Evolutionary conservation across 2,888 invertebrate genomes (phyloP), one percentile per base, ranked within the genome.

Genomic region (Calameuta filiformis): DNA sequence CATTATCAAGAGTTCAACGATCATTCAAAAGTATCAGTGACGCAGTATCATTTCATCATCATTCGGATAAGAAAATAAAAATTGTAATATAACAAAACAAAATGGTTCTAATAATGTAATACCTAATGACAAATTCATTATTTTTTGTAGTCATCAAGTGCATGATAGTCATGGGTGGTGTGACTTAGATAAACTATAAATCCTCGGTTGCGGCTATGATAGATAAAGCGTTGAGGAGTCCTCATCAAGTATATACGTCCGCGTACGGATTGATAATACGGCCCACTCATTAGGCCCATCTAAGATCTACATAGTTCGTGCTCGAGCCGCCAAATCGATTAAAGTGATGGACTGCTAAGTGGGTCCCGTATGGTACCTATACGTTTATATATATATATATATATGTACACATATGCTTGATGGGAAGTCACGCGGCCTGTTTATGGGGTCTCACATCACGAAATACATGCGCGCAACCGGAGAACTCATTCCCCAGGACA

Each of bases 211-310:
- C 15, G 23, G 23, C 56, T 23, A 6, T 56, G 56, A 56, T 56
- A 56, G 56, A 56, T 23, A 56, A 56, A 56, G 56, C 56, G 23
- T 56, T 56, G 56, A 56, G 56, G 23, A 71, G 31, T 82, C 83
- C 87, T 88, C 85, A 87, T 88, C 86, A 87, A 87, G 84, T 84
- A 86, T 87, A 88, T 86, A 86, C 87, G 86, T 88, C 85, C 81
- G 82, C 84, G 82, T 85, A 83, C 83, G 79, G 82, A 85, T 85
- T 84, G 86, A 89, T 88, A 88, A 89, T 89, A 87, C 85, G 85
- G 23, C 84, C 88, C 87, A 89, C 87, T 87, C 87, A 86, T 89
- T 87, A 87, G 85, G 77, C 75, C 81, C 83, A 85, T 86, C 86
- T 85, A 84, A 84, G 85, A 86, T 83, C 83, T 82, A 82, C 81